Conservation (phyloP, 1,140 invertebrate species). For the Brachionus manjavacas region DNA sequence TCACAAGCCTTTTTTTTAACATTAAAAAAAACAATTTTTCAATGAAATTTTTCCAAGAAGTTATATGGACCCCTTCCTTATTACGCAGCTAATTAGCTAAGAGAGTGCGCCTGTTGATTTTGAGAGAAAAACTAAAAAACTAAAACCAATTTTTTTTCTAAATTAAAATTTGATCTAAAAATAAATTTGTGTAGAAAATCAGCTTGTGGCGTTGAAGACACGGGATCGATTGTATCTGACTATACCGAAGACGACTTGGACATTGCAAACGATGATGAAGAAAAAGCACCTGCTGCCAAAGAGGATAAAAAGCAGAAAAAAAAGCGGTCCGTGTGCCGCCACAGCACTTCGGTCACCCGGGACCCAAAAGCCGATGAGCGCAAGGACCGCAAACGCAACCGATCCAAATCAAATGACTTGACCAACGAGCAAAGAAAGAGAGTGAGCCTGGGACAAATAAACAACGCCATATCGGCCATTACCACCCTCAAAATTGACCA, state of each 20-base stretch:
- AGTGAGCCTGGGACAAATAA: background rate
- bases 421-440: background rate
- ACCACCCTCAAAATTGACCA: constrained; percentile 38
- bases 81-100: too few species aligned
- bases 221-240: constrained; percentile 30
- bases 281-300: background rate
- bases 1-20: too few species aligned
- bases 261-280: background rate
- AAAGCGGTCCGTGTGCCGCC: background rate
- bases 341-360: constrained; percentile 31
- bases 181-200: background rate
- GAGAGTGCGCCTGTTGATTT: too few species aligned
- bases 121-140: too few species aligned
- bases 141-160: background rate
- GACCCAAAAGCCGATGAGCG: background rate
- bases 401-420: constrained; percentile 4
- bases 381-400: background rate
- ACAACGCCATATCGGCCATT: constrained; percentile 34
- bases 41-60: too few species aligned
- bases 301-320: background rate
- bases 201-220: constrained; percentile 7
- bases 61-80: too few species aligned
- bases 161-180: too few species aligned
- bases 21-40: too few species aligned
- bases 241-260: constrained; percentile 36